These are phyloP conservation scores for Telenomus remus DNA, from an alignment of 1,140 invertebrate species.

Conservation along the genomic window DNA sequence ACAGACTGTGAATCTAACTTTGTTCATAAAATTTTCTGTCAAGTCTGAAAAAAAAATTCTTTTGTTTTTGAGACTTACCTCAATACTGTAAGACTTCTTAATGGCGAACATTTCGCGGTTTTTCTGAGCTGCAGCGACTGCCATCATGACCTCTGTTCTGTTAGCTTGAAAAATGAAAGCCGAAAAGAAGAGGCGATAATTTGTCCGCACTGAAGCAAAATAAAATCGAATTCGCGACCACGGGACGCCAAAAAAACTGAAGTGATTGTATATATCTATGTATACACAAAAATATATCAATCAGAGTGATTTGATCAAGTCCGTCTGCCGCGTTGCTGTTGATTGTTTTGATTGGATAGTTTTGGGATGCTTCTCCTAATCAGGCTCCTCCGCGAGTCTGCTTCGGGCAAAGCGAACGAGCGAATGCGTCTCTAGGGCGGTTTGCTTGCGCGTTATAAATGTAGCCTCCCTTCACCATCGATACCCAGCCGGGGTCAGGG, in stretches of 20 bases:
- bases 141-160: slow-evolving; percentile 77
- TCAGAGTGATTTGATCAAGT: neutral
- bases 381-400: slow-evolving; percentile 62
- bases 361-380: slow-evolving; percentile 50
- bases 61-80: slow-evolving; percentile 82
- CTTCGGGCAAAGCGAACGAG: slow-evolving; percentile 74
- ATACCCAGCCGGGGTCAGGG: slow-evolving; percentile 70
- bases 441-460: slow-evolving; percentile 74
- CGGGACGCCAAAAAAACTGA: slow-evolving; percentile 17
- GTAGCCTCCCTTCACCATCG: slow-evolving; percentile 75
- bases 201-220: slow-evolving; percentile 21
- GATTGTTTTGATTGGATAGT: neutral
- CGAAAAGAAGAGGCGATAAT: slow-evolving; percentile 1
- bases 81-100: slow-evolving; percentile 97
- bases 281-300: slow-evolving; percentile 6
- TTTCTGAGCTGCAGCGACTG: slow-evolving; percentile 90
- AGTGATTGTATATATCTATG: neutral
- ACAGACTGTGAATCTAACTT: too few species aligned
- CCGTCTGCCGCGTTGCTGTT: slow-evolving; percentile 13
- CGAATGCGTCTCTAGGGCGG: slow-evolving; percentile 74
- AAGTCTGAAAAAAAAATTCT: too few species aligned
- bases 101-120: slow-evolving; percentile 95
- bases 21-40: too few species aligned
- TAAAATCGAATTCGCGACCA: slow-evolving; percentile 34
- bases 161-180: neutral